A percentile compares a stretch with the other conserved stretches of the same genome.
Conservation (phyloP, 2,797 vertebrate genomes). For the Anolis apletophallus region DNA sequence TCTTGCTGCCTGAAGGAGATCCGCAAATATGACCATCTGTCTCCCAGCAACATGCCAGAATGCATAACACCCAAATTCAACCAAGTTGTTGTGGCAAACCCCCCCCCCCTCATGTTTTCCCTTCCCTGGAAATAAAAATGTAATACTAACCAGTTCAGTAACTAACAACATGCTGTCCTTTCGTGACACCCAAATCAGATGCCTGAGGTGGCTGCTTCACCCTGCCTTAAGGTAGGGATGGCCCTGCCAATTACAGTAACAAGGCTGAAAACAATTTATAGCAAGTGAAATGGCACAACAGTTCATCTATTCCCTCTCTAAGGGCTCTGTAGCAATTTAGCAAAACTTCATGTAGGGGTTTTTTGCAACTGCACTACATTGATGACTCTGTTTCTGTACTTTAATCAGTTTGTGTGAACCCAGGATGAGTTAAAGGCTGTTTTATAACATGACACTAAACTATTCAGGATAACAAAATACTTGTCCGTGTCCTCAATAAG, state of each 20-base stretch:
- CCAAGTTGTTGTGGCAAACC: not conserved
- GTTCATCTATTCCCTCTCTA: not conserved
- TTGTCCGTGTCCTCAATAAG: not conserved
- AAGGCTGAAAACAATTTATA: not conserved
- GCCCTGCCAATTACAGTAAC: not conserved
- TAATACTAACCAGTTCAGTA: not conserved
- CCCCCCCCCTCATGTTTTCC: not conserved
- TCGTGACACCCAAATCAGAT: not conserved
- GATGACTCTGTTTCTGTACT: constrained; percentile 1
- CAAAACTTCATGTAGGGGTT: constrained; percentile 17
- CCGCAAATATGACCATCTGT: not conserved
- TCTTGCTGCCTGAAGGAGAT: not conserved
- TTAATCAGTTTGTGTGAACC: constrained; percentile 13
- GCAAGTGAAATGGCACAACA: not conserved
- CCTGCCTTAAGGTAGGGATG: not conserved
- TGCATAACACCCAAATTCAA: not conserved
- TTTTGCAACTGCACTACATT: not conserved
- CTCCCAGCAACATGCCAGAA: not conserved
- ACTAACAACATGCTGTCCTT: not conserved
- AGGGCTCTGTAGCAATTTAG: not conserved
- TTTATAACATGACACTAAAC: not conserved
- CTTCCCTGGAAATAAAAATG: not conserved
- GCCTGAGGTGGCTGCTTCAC: not conserved
- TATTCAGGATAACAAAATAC: not conserved
- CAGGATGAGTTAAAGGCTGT: not conserved